Evolutionary conservation across 1,140 invertebrate genomes (phyloP), one percentile per base, ranked within the genome.

Genomic region (Dendroctonus ponderosae): DNA sequence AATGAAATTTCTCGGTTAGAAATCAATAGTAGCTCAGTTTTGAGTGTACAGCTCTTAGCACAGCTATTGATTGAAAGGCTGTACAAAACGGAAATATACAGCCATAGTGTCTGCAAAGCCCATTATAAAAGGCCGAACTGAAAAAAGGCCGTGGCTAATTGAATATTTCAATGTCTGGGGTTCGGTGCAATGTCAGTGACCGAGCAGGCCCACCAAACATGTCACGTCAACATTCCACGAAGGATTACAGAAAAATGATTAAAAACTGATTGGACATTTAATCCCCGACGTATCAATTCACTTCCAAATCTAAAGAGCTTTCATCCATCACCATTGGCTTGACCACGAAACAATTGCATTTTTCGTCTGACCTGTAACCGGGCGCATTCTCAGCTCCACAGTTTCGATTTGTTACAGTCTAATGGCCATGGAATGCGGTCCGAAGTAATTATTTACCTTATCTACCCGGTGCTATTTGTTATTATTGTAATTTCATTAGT

Each of bases 381-480:
- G 41, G 65, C 51, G 52, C 59, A 65, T 57, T 63, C 58, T 70
- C 61, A 62, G 64, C 62, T 69, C 57, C 59, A 70, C 64, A 58
- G 60, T 51, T 67, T 62, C 57, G 58, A 63, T 61, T 66, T 57
- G 68, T 70, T 46, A 70, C 68, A 70, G 68, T 66, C 68, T 70
- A 67, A 70, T 67, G 68, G 56, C 15, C 54, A 53, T 48, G 65
- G 68, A 70, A 70, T 70, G 68, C 66, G 68, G 68, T 70, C 58
- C 59, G 41, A 67, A 65, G 43, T 63, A 66, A 69, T 69, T 69
- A 66, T 69, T 69, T 66, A 66, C 46, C 37, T 56, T 61, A 61
- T 58, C 41, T 61, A 50, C 66, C 53, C 57, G 26, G 54, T 67
- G 50, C 52, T 53, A 39, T 67, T 54, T 60, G 44, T 67, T 62